Conservation (phyloP, 1,140 invertebrate species). For the Cheumatopsyche charites region DNA sequence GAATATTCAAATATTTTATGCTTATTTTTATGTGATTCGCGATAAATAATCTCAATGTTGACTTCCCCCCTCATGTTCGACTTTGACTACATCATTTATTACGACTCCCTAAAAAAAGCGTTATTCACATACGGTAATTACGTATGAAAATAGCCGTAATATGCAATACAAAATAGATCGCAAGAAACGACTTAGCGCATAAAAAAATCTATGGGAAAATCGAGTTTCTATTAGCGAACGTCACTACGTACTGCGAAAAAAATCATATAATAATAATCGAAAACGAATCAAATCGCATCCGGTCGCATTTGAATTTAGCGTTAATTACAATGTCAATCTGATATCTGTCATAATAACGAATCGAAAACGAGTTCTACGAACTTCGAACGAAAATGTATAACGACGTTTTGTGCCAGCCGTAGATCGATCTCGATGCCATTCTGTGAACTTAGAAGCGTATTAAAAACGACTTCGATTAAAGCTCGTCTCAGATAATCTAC, state of each 20-base stretch:
- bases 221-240: not conserved
- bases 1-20: no score
- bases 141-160: not conserved
- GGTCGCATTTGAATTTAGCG: not conserved
- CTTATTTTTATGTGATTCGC: no score
- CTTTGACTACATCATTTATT: conserved; percentile 4
- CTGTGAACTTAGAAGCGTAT: not conserved
- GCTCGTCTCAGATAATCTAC: not conserved
- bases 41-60: not conserved
- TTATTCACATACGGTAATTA: not conserved
- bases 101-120: not conserved
- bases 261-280: not conserved
- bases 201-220: conserved; percentile 14
- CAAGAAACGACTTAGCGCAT: not conserved
- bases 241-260: not conserved
- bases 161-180: no score
- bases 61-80: not conserved
- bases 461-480: not conserved
- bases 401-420: no score
- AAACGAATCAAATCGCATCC: not conserved
- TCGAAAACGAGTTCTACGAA: conserved; percentile 15
- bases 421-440: not conserved
- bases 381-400: not conserved
- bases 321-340: conserved; percentile 25
- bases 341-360: conserved; percentile 23